Base-by-base conservation (phyloP, 2,113 vertebrate species). In the Tor tambroides region DNA sequence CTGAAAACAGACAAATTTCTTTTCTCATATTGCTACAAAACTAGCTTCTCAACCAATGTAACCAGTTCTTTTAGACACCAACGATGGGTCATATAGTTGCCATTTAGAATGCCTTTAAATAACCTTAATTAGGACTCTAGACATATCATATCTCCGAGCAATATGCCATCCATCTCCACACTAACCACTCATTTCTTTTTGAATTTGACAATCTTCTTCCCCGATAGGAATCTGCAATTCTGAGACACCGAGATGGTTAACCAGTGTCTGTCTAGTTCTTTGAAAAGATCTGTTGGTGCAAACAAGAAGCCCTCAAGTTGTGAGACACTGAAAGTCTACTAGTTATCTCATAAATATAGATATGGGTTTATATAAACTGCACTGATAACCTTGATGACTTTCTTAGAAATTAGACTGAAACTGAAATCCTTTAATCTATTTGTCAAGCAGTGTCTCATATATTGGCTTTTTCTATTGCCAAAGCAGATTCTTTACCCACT, bases 221-320 rank as follows among this genome's bases (percentile, higher is more conserved):
- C 46, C 14, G 6, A 1, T 72, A 74, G 83, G 67, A 56, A 54
- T 59, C 49, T 0, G 19, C 43, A 35, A 54, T 67, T 84, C 32
- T 74, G 82, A 84, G 67, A 74, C 43, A 23, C 12, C 56, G 69
- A 51, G 43, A 56, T 83, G n/a, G 9, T 83, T 83, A 32, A 21
- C 80, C 35, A 17, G 21, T 83, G 61, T 69, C 80, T 71, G 21
- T 74, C 6, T 56, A 38, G 23, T n/a, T 83, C 19, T 54, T 83
- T 72, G 35, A 35, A 83, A 84, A 26, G 83, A 59, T 74, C 65
- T 84, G 69, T 21, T 84, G 46, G 32, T 19, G 69, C 69, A 74
- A 54, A 74, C 11, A 59, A 41, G 8, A 59, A 84, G 51, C 83
- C 69, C 4, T 54, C 49, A 59, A 56, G 32, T 32, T 84, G 43